A percentile compares a stretch with the other conserved stretches of the same genome.
These are phyloP conservation scores for Atta texana DNA, from an alignment of 1,140 invertebrate genomes.

Conservation along the genomic window DNA sequence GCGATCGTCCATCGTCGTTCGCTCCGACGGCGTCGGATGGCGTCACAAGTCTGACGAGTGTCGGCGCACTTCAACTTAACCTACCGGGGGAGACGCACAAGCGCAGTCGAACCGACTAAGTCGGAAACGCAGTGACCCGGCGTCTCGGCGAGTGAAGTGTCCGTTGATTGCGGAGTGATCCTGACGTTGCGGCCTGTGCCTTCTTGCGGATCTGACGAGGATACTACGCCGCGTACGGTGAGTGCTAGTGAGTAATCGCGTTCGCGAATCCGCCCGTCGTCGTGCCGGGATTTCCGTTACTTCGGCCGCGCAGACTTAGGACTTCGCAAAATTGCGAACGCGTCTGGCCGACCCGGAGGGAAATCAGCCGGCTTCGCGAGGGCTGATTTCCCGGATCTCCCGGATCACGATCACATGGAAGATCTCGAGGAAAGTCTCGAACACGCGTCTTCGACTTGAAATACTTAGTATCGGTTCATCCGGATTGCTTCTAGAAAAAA, in stretches of 20 bases:
- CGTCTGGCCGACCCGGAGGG: slow-evolving; percentile 37
- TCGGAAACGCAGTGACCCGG: slow-evolving; percentile 65
- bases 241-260: slow-evolving; percentile 33
- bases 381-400: slow-evolving; percentile 40
- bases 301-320: neutral
- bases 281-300: neutral
- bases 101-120: slow-evolving; percentile 56
- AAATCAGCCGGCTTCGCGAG: slow-evolving; percentile 60
- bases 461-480: neutral
- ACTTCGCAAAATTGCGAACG: slow-evolving; percentile 6
- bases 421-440: neutral
- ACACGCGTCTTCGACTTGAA: neutral
- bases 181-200: slow-evolving; percentile 48
- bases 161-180: slow-evolving; percentile 66
- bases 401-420: slow-evolving; percentile 48
- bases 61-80: slow-evolving; percentile 9
- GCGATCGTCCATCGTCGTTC: neutral
- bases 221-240: slow-evolving; percentile 61
- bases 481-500: neutral
- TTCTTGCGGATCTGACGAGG: slow-evolving; percentile 61
- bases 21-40: slow-evolving; percentile 32
- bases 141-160: slow-evolving; percentile 71
- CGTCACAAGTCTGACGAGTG: slow-evolving; percentile 22
- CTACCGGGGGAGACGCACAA: slow-evolving; percentile 61
- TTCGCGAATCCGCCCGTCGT: neutral